Conservation (phyloP, 2,888 invertebrate genomes). For the Lepidocyrtinus sp. region DNA sequence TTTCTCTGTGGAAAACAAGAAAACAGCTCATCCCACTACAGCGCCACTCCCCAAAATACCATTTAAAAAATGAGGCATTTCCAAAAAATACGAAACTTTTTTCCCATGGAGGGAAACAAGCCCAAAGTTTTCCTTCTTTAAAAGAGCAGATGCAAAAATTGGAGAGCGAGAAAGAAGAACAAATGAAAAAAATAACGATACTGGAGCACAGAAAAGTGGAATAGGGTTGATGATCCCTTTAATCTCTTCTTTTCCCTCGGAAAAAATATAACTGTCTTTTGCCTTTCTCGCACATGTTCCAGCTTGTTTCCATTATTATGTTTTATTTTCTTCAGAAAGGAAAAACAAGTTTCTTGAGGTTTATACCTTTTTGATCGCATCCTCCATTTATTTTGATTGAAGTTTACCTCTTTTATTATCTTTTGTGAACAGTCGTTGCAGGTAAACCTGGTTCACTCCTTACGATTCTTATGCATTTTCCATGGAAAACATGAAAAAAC, state of each 20-base stretch:
- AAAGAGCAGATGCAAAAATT: slow-evolving; percentile 28
- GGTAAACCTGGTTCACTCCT: too few relatives aligned
- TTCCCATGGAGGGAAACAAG: slow-evolving; percentile 35
- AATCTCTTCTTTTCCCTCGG: slow-evolving; percentile 34
- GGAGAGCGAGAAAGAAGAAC: slow-evolving; percentile 16
- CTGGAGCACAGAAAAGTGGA: neutral
- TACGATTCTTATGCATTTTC: too few relatives aligned
- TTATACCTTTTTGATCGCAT: slow-evolving; percentile 15
- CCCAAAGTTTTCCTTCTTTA: neutral
- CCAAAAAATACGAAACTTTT: slow-evolving; percentile 11
- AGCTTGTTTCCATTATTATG: slow-evolving; percentile 10
- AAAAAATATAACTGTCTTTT: slow-evolving; percentile 28
- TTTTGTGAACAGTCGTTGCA: neutral
- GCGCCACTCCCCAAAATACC: slow-evolving; percentile 19
- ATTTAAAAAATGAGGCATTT: slow-evolving; percentile 9
- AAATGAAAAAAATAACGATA: slow-evolving; percentile 32
- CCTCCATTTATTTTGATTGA: slow-evolving; percentile 12
- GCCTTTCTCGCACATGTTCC: slow-evolving; percentile 14
- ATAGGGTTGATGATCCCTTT: slow-evolving; percentile 38
- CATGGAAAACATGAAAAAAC: too few relatives aligned
- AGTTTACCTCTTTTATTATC: slow-evolving; percentile 10
- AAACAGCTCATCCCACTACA: neutral
- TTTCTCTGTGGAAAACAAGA: slow-evolving; percentile 15
- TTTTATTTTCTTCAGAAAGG: slow-evolving; percentile 8
- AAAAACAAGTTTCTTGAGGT: neutral